Percentiles rank a stretch among this genome's conserved stretches.
These are phyloP conservation scores for Xanthia togata DNA, from an alignment of 2,888 invertebrate genomes.

Conservation along the genomic window DNA sequence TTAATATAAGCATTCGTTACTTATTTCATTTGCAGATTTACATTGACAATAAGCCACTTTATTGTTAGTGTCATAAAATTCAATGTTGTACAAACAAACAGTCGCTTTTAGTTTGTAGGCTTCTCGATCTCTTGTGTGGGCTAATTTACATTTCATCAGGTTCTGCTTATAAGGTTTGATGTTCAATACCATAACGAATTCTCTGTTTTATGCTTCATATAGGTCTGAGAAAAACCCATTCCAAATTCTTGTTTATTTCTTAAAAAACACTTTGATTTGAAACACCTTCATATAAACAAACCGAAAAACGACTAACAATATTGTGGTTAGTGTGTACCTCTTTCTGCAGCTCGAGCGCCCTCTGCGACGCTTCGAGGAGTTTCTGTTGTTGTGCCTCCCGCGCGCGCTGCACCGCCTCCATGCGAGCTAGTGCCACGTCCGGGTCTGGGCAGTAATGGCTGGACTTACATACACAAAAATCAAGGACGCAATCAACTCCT, in stretches of 20 bases:
- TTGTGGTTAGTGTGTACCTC: conserved; percentile 68
- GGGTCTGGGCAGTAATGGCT: conserved; percentile 75
- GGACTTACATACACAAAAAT: neutral
- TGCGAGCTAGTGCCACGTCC: conserved; percentile 76
- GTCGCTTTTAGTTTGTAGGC: neutral
- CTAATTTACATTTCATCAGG: neutral
- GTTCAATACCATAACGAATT: neutral
- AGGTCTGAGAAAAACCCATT: neutral
- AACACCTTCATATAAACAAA: neutral
- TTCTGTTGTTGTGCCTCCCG: conserved; percentile 79
- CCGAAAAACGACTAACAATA: neutral
- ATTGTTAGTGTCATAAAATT: neutral
- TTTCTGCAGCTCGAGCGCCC: conserved; percentile 75
- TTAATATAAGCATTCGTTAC: neutral
- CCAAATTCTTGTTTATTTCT: neutral
- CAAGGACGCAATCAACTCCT: too few species aligned
- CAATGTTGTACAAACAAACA: neutral
- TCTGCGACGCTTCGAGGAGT: conserved; percentile 75
- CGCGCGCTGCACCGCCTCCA: conserved; percentile 83
- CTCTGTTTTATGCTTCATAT: neutral
- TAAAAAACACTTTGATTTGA: neutral
- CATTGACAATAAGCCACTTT: neutral
- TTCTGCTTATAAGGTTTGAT: neutral
- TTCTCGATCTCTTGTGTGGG: neutral
- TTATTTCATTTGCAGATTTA: neutral